Base-by-base conservation (phyloP, 1,140 invertebrate species). In the Gryllus bimaculatus region DNA sequence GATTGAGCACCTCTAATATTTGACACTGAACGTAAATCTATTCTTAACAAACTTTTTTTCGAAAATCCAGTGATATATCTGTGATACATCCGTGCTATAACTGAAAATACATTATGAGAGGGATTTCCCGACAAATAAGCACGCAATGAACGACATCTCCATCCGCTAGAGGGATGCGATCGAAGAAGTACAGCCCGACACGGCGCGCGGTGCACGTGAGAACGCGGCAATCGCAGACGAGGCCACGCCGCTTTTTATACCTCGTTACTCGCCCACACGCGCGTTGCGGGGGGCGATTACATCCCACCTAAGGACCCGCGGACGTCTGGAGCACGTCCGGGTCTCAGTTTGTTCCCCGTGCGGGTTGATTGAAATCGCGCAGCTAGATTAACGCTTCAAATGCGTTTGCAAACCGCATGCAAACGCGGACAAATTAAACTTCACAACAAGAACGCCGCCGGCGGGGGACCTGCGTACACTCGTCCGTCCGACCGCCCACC, bases 341-440 rank as follows among this genome's bases (percentile, higher is more conserved):
- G 10, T 18, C 10, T 66, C 54, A 10, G 18, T 66, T 66, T 66
- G 54, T 66, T 66, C 54, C 10, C 18, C 54, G 54, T 18, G 18
- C 26, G 54, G 18, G 54, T 66, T 66, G 54, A 66, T 66, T 66
- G 54, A 66, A 66, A 66, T 66, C 54, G 54, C 54, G 18, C 54
- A 66, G 54, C 54, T 66, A 66, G 54, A 66, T 66, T 66, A 66
- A 66, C 54, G 54, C 54, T 66, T 18, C 54, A 66, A 66, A 66
- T 66, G 54, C 54, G 54, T 66, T 66, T 66, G 54, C 54, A 66
- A 66, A 66, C 54, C 54, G 54, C 54, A 66, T 66, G 54, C 54
- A 66, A 66, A 66, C 54, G 54, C 18, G 54, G 10, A 10, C 54
- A 66, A 66, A 66, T 66, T 66, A 66, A 66, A 66, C 54, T 66